These are phyloP conservation scores for Haemorhous mexicanus DNA, from an alignment of 2,113 vertebrate genomes.

Conservation along the genomic window DNA sequence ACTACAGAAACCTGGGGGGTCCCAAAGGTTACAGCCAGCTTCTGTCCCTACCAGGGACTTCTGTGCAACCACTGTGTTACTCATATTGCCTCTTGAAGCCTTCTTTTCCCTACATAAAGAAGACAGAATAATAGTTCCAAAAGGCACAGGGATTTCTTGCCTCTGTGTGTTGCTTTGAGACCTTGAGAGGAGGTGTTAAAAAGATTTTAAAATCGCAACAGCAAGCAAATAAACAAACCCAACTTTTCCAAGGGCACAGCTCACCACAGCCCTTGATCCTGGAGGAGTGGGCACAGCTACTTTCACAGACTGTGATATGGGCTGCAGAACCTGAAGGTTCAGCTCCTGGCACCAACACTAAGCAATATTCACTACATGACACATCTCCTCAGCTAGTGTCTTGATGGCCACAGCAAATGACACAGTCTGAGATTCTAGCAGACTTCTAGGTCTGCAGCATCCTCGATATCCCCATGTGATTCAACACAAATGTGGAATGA, in stretches of 20 bases:
- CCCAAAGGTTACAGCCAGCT: neutral
- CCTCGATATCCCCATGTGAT: neutral
- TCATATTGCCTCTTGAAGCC: neutral
- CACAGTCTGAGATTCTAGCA: neutral
- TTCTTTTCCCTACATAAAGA: neutral
- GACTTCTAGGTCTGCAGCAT: neutral
- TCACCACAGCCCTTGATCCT: neutral
- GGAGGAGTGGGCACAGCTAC: neutral
- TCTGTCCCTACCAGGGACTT: neutral
- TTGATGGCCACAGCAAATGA: neutral
- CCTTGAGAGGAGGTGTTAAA: neutral
- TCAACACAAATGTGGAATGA: neutral
- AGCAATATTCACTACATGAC: neutral
- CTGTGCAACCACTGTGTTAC: neutral
- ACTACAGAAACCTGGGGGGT: neutral
- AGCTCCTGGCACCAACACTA: neutral
- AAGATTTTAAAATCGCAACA: neutral
- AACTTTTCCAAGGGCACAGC: neutral
- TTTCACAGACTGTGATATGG: neutral
- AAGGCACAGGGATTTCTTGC: neutral
- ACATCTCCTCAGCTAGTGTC: neutral
- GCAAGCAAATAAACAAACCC: neutral
- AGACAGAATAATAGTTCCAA: neutral
- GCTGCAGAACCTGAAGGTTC: neutral
- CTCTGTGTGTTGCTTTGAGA: neutral